Conservation (phyloP, 2,797 vertebrate species). For the Salmo trutta region DNA sequence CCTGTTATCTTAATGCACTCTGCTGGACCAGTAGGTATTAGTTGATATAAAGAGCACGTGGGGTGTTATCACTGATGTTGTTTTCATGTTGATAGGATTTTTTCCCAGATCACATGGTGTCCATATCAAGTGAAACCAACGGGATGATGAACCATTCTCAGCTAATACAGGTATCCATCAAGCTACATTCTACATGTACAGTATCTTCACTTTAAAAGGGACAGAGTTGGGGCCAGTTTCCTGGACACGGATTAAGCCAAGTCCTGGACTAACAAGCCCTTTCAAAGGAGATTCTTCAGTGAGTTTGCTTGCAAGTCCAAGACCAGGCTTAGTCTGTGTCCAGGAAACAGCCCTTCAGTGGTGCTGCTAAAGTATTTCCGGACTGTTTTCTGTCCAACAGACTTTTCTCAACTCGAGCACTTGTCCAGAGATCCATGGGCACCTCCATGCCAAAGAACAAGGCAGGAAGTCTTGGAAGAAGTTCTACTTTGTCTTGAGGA, state of each 20-base stretch:
- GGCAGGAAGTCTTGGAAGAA: slow-evolving; percentile 96
- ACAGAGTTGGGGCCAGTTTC: not conserved
- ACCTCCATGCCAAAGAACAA: slow-evolving; percentile 91
- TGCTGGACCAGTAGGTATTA: not conserved
- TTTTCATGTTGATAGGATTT: slow-evolving; percentile 80
- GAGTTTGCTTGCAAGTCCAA: not conserved
- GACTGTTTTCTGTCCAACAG: slow-evolving; percentile 71
- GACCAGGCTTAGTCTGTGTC: not conserved
- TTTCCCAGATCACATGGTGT: slow-evolving; percentile 97
- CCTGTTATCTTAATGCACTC: not conserved
- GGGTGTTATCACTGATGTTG: slow-evolving; percentile 28
- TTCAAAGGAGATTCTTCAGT: slow-evolving; percentile 1
- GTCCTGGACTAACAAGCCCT: too few species aligned
- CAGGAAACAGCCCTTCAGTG: not conserved
- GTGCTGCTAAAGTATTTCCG: slow-evolving; percentile 1
- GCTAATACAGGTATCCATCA: slow-evolving; percentile 86
- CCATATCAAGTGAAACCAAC: slow-evolving; percentile 84
- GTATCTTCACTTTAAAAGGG: not conserved
- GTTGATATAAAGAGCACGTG: too few species aligned
- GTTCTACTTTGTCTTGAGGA: slow-evolving; percentile 91
- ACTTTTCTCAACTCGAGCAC: slow-evolving; percentile 93
- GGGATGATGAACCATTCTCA: slow-evolving; percentile 83
- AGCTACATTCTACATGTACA: not conserved
- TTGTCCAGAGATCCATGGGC: slow-evolving; percentile 94
- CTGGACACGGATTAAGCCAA: not conserved